Evolutionary conservation across 2,888 invertebrate species (phyloP).

Genomic region (Tetheella fluctuosa): DNA sequence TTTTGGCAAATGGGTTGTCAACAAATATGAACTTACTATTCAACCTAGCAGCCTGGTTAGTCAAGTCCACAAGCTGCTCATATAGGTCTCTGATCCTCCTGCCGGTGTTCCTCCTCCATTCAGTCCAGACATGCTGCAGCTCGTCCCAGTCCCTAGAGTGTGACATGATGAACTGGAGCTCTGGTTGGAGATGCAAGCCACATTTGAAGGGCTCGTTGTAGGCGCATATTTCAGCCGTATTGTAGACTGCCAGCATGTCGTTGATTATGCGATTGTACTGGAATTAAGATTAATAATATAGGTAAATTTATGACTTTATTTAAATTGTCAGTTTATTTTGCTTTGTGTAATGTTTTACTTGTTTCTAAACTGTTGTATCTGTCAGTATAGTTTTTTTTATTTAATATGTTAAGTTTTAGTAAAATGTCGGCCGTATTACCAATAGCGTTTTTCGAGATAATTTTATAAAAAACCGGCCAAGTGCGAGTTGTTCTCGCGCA

Average conservation of each 20-base stretch:
- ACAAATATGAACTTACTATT: constrained; percentile 87
- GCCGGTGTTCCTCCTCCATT: constrained; percentile 94
- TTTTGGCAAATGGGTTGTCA: too few relatives aligned
- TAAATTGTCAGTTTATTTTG: too few relatives aligned
- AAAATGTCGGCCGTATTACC: too few relatives aligned
- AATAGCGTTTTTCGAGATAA: too few relatives aligned
- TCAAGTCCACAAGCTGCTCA: constrained; percentile 90
- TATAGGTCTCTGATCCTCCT: constrained; percentile 90
- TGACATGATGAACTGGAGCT: constrained; percentile 91
- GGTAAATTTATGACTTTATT: background rate
- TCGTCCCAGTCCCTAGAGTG: constrained; percentile 92
- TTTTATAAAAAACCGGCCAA: too few relatives aligned
- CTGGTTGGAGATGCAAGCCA: constrained; percentile 91
- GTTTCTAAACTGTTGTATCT: too few relatives aligned
- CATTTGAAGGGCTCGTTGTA: constrained; percentile 93
- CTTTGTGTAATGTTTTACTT: too few relatives aligned
- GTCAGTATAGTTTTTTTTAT: too few relatives aligned
- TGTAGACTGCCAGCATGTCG: constrained; percentile 94
- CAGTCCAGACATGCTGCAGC: constrained; percentile 93
- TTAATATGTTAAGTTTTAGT: too few relatives aligned
- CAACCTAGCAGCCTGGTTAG: constrained; percentile 90
- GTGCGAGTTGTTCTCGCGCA: too few relatives aligned
- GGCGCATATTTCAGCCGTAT: constrained; percentile 92
- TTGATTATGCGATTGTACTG: constrained; percentile 95
- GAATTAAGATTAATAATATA: constrained; percentile 35